Conservation (phyloP, 2,797 vertebrate genomes). For the Sebastes steindachneri region DNA sequence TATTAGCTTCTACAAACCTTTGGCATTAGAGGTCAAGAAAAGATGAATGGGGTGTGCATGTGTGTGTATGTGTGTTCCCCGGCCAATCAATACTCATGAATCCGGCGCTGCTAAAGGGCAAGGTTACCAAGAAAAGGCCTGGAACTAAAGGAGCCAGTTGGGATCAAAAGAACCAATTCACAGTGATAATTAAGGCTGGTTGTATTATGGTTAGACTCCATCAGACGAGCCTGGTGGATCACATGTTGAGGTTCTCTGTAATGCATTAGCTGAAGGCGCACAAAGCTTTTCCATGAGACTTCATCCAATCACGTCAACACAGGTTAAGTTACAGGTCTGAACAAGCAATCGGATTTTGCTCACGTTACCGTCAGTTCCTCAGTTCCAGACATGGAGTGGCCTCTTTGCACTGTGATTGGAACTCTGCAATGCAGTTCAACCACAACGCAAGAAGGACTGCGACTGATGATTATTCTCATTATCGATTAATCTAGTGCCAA, state of each 20-base stretch:
- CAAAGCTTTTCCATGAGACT: neutral
- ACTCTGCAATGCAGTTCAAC: neutral
- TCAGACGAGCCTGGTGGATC: constrained; percentile 1
- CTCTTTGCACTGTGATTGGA: neutral
- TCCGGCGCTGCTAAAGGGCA: constrained; percentile 37
- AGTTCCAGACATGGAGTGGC: neutral
- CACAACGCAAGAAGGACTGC: neutral
- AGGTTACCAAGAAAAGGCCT: constrained; percentile 43
- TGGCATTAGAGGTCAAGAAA: constrained; percentile 69
- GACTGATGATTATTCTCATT: neutral
- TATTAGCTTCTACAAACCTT: constrained; percentile 72
- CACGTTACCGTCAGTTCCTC: neutral
- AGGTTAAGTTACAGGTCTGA: constrained; percentile 3
- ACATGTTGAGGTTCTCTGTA: neutral
- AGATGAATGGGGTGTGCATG: constrained; percentile 54
- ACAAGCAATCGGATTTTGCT: constrained; percentile 1
- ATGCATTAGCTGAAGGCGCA: neutral
- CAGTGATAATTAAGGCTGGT: constrained; percentile 36
- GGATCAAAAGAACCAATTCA: constrained; percentile 3
- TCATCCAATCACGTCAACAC: neutral
- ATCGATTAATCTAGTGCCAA: neutral
- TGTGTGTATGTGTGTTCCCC: constrained; percentile 16
- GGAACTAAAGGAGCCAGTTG: constrained; percentile 3
- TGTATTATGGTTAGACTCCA: constrained; percentile 16
- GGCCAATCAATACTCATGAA: constrained; percentile 72